Base-by-base conservation (phyloP, 2,113 vertebrate genomes). In the Castor canadensis region DNA sequence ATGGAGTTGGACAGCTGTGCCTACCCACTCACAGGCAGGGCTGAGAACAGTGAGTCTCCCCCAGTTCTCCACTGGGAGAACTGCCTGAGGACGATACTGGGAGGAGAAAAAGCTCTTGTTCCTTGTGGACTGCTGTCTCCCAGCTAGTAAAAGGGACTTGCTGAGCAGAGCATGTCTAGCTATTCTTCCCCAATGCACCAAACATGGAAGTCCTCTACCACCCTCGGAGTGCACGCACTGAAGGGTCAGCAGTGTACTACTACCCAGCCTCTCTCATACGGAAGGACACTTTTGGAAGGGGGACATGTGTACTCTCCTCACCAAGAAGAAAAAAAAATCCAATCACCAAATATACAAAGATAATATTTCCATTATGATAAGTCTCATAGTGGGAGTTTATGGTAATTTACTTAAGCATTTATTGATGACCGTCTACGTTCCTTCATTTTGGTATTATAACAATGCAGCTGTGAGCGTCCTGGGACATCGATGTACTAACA, bases 321-420 rank as follows among this genome's bases (percentile, higher is more conserved):
- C 30, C 83, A 40, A 10, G 56, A 83, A 86, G 58, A 93, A 80
- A 72, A 9, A 62, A 47, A 79, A 73, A 84, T n/a, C n/a, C 22
- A 24, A 38, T 64, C 86, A 86, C 40, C 64, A 92, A 91, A 83
- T 60, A 60, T 26, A 24, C 38, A 66, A 64, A 90, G 66, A 76
- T 77, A 82, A 94, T 72, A 79, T 79, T 93, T 35, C 16, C 76
- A n/a, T 73, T 60, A 30, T 81, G 72, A 93, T n/a, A 84, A 52
- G 26, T 58, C 26, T 47, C 20, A 3, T 73, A 87, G 30, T 77
- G 15, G 32, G 28, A 38, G 8, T 75, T 77, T 66, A 60, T 88
- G 49, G 47, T 81, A 73, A 81, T 73, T 83, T 64, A 93, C 35
- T 38, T 91, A 69, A 84, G 87, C 30, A 49, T 66, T 90, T 95